Evolutionary conservation across 2,113 vertebrate species (phyloP), one percentile per base, ranked within the genome.

Genomic region (Sinocyclocheilus rhinocerous): DNA sequence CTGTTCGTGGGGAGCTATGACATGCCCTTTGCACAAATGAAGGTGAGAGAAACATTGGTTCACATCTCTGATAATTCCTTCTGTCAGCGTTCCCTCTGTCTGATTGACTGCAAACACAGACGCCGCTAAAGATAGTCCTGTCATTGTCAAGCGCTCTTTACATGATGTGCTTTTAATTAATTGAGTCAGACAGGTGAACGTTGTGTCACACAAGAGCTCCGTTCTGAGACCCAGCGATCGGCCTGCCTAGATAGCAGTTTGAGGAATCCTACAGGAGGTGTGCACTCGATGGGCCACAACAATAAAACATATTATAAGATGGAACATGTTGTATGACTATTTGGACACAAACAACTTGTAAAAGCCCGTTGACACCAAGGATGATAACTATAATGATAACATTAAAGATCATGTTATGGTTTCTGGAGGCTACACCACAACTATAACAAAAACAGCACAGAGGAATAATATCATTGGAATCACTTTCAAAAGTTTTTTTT

Each of bases 1-100:
- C 97, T 99, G 86, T 99, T 97, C 91, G 98, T 99, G 92, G 97
- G 98, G 94, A 97, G 92, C 94, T 97, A 97, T 89, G 97, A 99
- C 90, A 96, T 93, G 92, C 98, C 98, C 89, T 99, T 99, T 96
- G 96, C 98, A 84, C 96, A 96, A 92, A 98, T 99, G 95, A 98
- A 97, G 98, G 97, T 99, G 96, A 85, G 96, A 92, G 69, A 75
- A 36, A 67, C 36, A n/a, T 55, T 69, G 55, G 65, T 81, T 86
- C 15, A n/a, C 61, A 36, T 18, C 61, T 78, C 33, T 22, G 61
- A 52, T 55, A 12, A 59, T 24, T 55, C 33, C 50, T 45, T 18
- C 61, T 77, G 24, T 50, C n/a, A 26, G 50, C 33, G 8, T 39
- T 72, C 69, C 69, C 29, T 42, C 20, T 6, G 65, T 67, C 26